Evolutionary conservation across 2,113 vertebrate species (phyloP).

Genomic region (Casuarius casuarius): DNA sequence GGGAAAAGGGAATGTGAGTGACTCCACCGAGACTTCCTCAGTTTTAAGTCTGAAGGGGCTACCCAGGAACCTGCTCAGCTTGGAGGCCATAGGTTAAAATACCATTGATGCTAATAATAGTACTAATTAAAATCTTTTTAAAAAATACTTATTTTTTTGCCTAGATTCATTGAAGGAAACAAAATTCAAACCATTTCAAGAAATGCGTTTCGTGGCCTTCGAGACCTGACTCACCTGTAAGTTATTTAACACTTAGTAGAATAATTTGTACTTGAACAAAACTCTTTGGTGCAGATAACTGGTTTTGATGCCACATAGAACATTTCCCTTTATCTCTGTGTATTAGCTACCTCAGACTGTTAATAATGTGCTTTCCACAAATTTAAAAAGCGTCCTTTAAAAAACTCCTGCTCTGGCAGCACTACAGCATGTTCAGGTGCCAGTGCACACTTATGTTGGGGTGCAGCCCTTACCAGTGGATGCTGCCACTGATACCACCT

Average conservation of each 20-base stretch:
- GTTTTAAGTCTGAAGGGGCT: background rate
- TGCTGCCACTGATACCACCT: fast-evolving
- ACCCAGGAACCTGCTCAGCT: background rate
- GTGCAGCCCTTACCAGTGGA: fast-evolving
- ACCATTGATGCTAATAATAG: background rate
- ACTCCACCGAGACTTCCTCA: background rate
- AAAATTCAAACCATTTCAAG: conserved; percentile 92
- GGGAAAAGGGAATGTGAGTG: background rate
- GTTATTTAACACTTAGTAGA: conserved; percentile 56
- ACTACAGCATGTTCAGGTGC: fast-evolving
- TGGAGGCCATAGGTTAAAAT: background rate
- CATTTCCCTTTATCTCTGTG: background rate
- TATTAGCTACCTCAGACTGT: background rate
- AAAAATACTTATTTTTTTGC: background rate
- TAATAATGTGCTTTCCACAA: background rate
- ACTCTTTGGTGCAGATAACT: background rate
- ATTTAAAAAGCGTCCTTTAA: background rate
- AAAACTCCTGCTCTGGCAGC: background rate
- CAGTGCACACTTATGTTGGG: too few species aligned
- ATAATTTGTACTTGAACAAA: background rate
- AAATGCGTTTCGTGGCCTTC: conserved; percentile 93
- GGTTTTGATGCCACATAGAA: background rate
- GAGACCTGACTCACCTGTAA: conserved; percentile 96
- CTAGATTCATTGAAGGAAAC: conserved; percentile 97
- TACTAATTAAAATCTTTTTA: background rate